Base-by-base conservation (phyloP, 2,113 vertebrate genomes). In the Cryptomyrus ogoouensis region DNA sequence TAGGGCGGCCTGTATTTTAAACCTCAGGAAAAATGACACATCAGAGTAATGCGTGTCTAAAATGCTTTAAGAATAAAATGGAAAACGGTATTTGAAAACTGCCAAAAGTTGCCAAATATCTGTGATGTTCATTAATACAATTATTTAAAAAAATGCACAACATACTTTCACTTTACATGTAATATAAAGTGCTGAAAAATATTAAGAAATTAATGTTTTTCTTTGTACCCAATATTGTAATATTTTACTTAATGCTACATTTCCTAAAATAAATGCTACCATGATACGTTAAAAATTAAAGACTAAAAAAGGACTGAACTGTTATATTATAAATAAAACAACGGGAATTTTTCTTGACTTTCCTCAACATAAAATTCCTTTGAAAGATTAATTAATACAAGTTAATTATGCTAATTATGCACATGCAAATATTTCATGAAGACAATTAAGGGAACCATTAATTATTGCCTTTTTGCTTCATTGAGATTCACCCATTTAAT, bases 351-450 rank as follows among this genome's bases (percentile, higher is more conserved):
- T 80, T 56, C 53, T 56, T 77, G 88, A 66, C 88, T 77, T 35
- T 47, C 47, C 97, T 99, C 98, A 99, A 98, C 97, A 99, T 95
- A 99, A 99, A 99, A 99, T 99, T 98, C 97, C 97, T 98, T 98
- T 99, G 98, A 99, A 99, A 99, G 98, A 99, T 99, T 99, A 99
- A 99, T 99, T 99, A 99, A 99, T 98, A 98, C 98, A 98, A 99
- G 97, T 98, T 99, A 99, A 99, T 99, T 99, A 99, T 99, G 98
- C 98, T 99, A 99, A 99, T 99, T 98, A 99, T 98, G 97, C 98
- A 97, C 98, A 98, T 99, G 98, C 98, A 99, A 99, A 99, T 99
- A 99, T 99, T 99, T 99, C 99, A 99, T 99, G 98, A 99, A 99
- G 97, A 99, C 98, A 99, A 99, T 99, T 99, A 99, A 98, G 97